These are phyloP conservation scores for Hartigia nigra DNA, from an alignment of 2,888 invertebrate genomes.

Conservation along the genomic window DNA sequence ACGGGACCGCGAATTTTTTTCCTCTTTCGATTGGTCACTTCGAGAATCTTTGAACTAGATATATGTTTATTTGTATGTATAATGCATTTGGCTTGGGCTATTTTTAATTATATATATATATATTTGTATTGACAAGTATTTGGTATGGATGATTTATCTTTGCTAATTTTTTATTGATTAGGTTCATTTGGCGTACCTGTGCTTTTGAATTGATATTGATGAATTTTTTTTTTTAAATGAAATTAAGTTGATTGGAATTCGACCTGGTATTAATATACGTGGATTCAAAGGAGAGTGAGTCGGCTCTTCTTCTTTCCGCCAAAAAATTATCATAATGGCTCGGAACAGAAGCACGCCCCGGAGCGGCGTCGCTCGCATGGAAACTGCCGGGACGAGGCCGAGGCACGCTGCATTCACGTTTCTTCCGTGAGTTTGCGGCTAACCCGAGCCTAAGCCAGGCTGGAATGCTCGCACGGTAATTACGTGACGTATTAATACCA, in stretches of 20 bases:
- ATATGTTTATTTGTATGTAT: too few relatives aligned
- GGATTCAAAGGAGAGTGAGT: not conserved
- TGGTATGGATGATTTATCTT: not conserved
- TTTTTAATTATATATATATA: too few relatives aligned
- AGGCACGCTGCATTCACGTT: constrained; percentile 19
- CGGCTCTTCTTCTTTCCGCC: constrained; percentile 51
- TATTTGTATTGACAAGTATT: too few relatives aligned
- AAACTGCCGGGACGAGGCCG: constrained; percentile 13
- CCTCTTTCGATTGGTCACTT: not conserved
- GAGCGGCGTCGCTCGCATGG: constrained; percentile 43
- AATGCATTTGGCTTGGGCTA: too few relatives aligned
- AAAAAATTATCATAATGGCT: constrained; percentile 63
- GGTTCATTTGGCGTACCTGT: too few relatives aligned
- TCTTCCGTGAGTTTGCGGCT: constrained; percentile 35
- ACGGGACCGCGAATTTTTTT: not conserved
- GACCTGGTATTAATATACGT: not conserved
- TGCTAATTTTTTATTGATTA: not conserved
- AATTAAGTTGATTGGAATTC: not conserved
- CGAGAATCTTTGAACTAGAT: too few relatives aligned
- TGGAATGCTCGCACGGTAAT: constrained; percentile 48
- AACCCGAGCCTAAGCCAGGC: constrained; percentile 5
- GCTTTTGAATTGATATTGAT: not conserved
- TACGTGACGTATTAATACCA: constrained; percentile 63
- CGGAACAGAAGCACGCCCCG: constrained; percentile 62
- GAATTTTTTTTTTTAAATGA: not conserved